These are phyloP conservation scores for Perdita meconis DNA, from an alignment of 2,888 invertebrate genomes.

Conservation along the genomic window DNA sequence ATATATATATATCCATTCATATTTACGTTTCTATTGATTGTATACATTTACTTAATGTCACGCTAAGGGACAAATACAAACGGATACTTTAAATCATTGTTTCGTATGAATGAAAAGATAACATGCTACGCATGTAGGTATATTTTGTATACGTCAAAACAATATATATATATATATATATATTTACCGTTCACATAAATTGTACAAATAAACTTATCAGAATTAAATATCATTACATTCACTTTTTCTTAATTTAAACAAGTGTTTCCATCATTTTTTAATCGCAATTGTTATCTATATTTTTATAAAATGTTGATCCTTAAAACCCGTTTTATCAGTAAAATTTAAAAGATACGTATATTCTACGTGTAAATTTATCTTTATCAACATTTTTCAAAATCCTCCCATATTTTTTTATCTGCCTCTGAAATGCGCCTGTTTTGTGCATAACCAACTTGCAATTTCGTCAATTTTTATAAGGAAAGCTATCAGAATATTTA, in stretches of 20 bases:
- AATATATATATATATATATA: too few species aligned
- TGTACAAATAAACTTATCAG: too few species aligned
- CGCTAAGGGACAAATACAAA: background rate
- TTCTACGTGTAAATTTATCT: background rate
- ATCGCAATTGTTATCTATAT: background rate
- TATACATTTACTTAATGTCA: background rate
- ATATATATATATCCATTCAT: background rate
- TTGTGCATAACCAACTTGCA: background rate
- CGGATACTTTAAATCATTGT: background rate
- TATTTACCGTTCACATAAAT: too few species aligned
- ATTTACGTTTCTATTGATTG: background rate
- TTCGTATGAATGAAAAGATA: background rate
- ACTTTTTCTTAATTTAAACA: background rate
- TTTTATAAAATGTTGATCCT: background rate
- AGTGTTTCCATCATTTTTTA: background rate
- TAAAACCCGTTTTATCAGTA: background rate
- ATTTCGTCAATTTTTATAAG: conserved; percentile 9
- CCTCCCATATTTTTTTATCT: background rate
- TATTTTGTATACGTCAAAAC: too few species aligned
- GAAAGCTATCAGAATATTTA: conserved; percentile 18
- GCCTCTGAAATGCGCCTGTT: background rate
- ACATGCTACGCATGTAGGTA: background rate
- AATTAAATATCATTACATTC: background rate
- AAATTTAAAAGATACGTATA: too few species aligned
- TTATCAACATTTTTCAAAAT: conserved; percentile 2